Conservation (phyloP, 2,113 vertebrate species). For the Rhinoptilus africanus region DNA sequence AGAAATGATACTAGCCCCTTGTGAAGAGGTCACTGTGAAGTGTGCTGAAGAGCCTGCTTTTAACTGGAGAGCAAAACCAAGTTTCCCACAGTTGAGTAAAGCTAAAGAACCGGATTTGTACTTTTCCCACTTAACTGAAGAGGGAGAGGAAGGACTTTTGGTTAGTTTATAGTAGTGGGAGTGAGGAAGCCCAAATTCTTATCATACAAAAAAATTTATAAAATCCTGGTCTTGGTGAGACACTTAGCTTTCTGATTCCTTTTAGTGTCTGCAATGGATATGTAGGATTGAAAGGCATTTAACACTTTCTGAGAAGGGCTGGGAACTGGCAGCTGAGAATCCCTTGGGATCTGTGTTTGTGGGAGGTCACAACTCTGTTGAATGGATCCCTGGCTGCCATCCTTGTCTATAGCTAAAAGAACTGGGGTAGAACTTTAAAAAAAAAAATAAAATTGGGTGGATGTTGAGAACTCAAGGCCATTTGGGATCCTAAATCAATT, state of each 20-base stretch:
- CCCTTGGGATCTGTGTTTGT: neutral
- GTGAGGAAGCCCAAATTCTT: neutral
- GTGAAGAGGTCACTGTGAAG: conserved; percentile 39
- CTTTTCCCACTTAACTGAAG: neutral
- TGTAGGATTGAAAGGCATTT: neutral
- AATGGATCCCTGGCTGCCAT: neutral
- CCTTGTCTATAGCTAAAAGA: neutral
- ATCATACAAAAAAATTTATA: neutral
- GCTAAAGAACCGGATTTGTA: neutral
- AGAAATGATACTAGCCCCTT: conserved; percentile 38
- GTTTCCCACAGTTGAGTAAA: conserved; percentile 48
- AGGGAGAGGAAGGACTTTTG: neutral
- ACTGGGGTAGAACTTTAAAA: neutral
- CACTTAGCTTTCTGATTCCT: neutral
- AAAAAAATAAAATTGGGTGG: neutral
- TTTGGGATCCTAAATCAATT: neutral
- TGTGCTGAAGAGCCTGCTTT: neutral
- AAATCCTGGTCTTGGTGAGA: neutral
- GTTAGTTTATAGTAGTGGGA: neutral
- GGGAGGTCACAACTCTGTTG: neutral
- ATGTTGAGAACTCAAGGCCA: neutral
- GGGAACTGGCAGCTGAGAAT: neutral
- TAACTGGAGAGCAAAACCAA: conserved; percentile 7
- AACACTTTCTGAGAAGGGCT: neutral
- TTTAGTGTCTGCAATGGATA: neutral